Conservation (phyloP, 2,113 vertebrate genomes). For the Gadus macrocephalus region DNA sequence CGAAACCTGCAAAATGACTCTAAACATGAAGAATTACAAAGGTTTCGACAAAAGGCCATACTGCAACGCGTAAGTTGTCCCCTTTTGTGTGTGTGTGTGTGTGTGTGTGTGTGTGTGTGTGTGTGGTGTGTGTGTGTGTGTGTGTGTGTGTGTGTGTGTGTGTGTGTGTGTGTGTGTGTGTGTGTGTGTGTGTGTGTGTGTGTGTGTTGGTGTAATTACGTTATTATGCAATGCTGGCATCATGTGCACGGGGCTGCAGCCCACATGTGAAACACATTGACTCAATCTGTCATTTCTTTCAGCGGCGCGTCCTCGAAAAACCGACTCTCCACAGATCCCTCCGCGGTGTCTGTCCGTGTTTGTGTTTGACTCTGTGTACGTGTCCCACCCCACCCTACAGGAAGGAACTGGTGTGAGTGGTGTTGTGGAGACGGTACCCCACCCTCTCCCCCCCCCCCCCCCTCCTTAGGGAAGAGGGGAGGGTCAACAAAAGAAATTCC, state of each 20-base stretch:
- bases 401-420: no score
- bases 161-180: constrained; percentile 4
- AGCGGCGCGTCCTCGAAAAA: no score
- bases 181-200: constrained; percentile 16
- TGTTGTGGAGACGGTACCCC: no score
- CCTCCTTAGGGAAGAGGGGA: background rate
- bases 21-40: constrained; percentile 99
- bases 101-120: constrained; percentile 15
- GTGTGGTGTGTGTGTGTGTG: constrained; percentile 9
- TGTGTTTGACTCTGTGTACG: constrained; percentile 4
- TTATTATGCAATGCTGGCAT: no score
- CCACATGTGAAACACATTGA: no score
- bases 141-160: background rate
- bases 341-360: background rate
- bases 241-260: no score
- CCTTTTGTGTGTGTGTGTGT: background rate
- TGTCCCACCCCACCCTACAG: background rate
- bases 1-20: constrained; percentile 98
- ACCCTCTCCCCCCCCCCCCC: constrained; percentile 12
- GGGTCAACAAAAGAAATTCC: constrained; percentile 70
- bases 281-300: no score
- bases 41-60: constrained; percentile 98
- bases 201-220: background rate
- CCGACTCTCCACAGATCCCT: no score
- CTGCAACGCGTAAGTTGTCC: constrained; percentile 93